Evolutionary conservation across 2,888 invertebrate genomes (phyloP), one percentile per base, ranked within the genome.

Genomic region (Heliothis peltigera): DNA sequence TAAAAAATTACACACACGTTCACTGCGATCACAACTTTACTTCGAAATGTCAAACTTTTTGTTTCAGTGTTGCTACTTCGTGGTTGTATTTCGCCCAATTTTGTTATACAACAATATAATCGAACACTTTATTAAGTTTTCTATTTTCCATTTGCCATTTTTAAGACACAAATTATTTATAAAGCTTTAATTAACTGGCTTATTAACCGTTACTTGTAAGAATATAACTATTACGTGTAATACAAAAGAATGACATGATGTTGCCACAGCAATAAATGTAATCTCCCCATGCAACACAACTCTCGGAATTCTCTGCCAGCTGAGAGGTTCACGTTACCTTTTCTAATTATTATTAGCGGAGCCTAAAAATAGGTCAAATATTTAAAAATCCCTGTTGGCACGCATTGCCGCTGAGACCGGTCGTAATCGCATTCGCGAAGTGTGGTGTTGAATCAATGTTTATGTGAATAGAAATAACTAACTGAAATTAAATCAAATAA

Each of bases 331-430:
- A 92, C 92, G 91, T 94, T 95, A 94, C 92, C 91, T 93, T 93
- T 93, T 87, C 87, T 90, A 89, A 93, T 93, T 95, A 95, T 94
- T 94, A 93, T 92, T 94, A 94, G 94, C 90, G 79, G 82, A 82
- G 86, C 85, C 93, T 94, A 95, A 91, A 94, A 94, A 94, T 95
- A 95, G 92, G 91, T 89, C 90, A 92, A 90, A 94, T 91, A 92
- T 94, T 92, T 92, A 92, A 93, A 93, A 93, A 91, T 90, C 88
- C 86, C 82, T 83, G 89, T 89, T 92, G 92, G 92, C 92, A 90
- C 91, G 89, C 82, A 87, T 89, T 88, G 87, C 89, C 75, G 84
- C 86, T 83, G 88, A 82, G 85, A 86, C 81, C 84, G 84, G 83
- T 87, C 87, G 89, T 91, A 90, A 91, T 91, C 86, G 83, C 86